Evolutionary conservation across 2,113 vertebrate genomes (phyloP).

Genomic region (Rhynchopsitta pachyrhyncha): DNA sequence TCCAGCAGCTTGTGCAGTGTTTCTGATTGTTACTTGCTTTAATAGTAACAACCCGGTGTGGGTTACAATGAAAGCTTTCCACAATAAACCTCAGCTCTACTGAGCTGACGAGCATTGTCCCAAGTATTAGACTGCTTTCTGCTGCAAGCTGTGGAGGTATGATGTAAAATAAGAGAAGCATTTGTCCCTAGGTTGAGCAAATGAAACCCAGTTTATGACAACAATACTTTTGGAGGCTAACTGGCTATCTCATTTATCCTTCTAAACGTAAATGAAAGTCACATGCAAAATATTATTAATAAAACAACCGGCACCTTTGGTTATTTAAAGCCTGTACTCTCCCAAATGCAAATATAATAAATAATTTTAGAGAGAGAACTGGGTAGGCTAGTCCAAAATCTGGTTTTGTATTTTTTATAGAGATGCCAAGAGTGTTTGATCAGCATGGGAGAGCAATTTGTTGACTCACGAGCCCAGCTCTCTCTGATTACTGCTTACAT

Average conservation of each 20-base stretch:
- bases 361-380: conserved; percentile 43
- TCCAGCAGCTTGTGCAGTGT: background rate
- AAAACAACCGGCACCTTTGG: conserved; percentile 42
- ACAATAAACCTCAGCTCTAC: background rate
- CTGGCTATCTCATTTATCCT: conserved; percentile 31
- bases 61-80: background rate
- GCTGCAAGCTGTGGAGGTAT: background rate
- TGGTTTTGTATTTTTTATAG: conserved; percentile 40
- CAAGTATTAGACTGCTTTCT: background rate
- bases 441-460: conserved; percentile 53
- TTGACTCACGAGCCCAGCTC: conserved; percentile 8
- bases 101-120: background rate
- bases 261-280: conserved; percentile 46
- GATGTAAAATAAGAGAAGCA: background rate
- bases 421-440: conserved; percentile 53
- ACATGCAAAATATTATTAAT: conserved; percentile 50
- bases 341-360: conserved; percentile 62
- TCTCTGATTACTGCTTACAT: conserved; percentile 58
- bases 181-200: background rate
- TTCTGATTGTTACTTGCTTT: background rate
- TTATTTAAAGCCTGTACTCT: conserved; percentile 50
- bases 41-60: background rate
- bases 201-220: background rate
- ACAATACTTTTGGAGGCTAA: background rate
- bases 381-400: conserved; percentile 30